Conservation (phyloP, 2,888 invertebrate genomes). For the Gymnocheta viridis region DNA sequence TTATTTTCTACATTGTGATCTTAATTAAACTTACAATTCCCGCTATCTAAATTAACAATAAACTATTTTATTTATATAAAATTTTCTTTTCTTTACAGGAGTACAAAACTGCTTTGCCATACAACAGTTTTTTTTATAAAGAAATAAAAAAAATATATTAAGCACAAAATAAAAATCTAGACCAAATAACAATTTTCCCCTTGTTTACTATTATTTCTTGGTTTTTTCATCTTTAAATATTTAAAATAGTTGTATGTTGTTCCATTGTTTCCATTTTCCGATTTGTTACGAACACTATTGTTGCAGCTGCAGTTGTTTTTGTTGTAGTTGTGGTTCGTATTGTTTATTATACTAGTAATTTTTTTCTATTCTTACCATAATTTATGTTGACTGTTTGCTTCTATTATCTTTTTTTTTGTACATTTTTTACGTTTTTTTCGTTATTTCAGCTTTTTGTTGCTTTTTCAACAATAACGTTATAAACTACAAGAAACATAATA, state of each 20-base stretch:
- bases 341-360: conserved; percentile 56
- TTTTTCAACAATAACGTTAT: conserved; percentile 46
- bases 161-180: conserved; percentile 56
- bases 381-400: conserved; percentile 70
- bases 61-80: conserved; percentile 39
- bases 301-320: conserved; percentile 53
- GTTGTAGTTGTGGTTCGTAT: conserved; percentile 63
- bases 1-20: neutral
- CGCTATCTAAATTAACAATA: conserved; percentile 51
- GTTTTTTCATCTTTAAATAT: conserved; percentile 34
- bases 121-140: neutral
- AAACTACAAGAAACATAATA: conserved; percentile 17
- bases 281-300: conserved; percentile 62
- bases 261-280: conserved; percentile 47
- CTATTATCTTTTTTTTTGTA: conserved; percentile 57
- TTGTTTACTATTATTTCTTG: conserved; percentile 55
- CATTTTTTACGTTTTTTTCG: conserved; percentile 32
- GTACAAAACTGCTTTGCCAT: neutral
- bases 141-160: conserved; percentile 46
- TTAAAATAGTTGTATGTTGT: conserved; percentile 38
- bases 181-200: conserved; percentile 59
- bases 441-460: conserved; percentile 45
- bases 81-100: conserved; percentile 15
- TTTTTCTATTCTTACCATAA: conserved; percentile 68
- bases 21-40: conserved; percentile 36